phyloP scores from a whole-genome alignment of 2,113 vertebrate genomes.

The Sprattus sprattus region DNA sequence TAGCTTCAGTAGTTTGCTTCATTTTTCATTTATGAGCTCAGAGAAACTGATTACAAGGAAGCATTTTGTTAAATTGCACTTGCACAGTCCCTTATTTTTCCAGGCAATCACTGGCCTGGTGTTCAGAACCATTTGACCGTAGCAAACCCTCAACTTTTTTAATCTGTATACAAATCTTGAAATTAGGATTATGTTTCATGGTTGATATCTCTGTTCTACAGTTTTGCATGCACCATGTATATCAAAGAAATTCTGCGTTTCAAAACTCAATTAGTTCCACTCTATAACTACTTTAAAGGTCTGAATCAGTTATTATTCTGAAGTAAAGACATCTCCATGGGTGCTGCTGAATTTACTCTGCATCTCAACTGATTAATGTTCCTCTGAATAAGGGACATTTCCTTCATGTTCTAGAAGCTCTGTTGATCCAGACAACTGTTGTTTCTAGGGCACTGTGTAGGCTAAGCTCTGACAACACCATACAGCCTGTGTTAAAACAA shows the following conservation, averaged over 20 bases:
- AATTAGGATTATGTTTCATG: background rate
- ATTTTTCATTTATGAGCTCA: background rate
- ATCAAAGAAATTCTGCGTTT: background rate
- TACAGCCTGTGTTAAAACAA: background rate
- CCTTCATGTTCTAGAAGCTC: background rate
- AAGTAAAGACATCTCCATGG: background rate
- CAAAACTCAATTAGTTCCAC: background rate
- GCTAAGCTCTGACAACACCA: background rate
- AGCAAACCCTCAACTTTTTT: background rate
- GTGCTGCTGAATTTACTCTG: background rate
- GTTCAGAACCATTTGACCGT: background rate
- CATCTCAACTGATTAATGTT: background rate
- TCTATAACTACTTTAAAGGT: background rate
- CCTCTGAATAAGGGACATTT: background rate
- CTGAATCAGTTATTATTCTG: background rate
- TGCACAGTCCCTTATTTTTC: background rate
- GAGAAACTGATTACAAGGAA: background rate
- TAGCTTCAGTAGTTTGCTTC: background rate
- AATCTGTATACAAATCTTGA: background rate
- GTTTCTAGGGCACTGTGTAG: background rate
- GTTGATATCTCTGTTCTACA: background rate
- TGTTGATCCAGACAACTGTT: background rate
- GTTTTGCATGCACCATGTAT: background rate
- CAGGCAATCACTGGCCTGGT: background rate
- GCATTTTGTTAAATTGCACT: background rate